Evolutionary conservation across 2,888 invertebrate genomes (phyloP).

Genomic region (Troides helena): DNA sequence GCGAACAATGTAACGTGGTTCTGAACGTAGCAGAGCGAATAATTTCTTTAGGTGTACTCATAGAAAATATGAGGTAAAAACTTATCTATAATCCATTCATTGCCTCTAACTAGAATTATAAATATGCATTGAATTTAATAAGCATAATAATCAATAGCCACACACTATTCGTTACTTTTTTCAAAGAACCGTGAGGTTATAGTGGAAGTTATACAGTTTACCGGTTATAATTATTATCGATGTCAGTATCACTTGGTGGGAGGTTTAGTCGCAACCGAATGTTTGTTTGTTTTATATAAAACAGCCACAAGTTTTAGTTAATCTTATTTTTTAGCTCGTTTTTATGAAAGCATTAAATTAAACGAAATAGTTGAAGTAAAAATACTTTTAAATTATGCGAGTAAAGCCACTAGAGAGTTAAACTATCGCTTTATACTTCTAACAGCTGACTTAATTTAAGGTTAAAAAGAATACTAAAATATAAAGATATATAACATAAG

Average conservation of each 20-base stretch:
- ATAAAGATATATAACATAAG: no score
- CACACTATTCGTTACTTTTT: conserved; percentile 27
- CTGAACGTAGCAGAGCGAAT: conserved; percentile 26
- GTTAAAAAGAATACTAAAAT: no score
- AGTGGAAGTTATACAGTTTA: conserved; percentile 29
- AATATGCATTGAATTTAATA: conserved; percentile 32
- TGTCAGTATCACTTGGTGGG: conserved; percentile 21
- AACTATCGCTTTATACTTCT: no score
- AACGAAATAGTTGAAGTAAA: no score
- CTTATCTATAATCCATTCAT: conserved; percentile 27
- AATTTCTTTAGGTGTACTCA: conserved; percentile 22
- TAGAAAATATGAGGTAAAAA: conserved; percentile 31
- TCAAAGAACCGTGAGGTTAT: conserved; percentile 19
- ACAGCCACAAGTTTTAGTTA: no score
- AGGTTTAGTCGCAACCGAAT: conserved; percentile 11
- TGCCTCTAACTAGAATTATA: conserved; percentile 30
- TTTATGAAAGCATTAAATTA: no score
- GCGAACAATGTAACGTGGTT: not conserved
- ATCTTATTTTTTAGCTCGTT: no score
- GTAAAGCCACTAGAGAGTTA: no score
- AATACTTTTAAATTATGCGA: no score
- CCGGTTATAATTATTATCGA: conserved; percentile 28
- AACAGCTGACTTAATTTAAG: no score
- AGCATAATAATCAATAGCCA: conserved; percentile 26
- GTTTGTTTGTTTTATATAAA: not conserved